These are phyloP conservation scores for Rhegmatorhina hoffmannsi DNA, from an alignment of 2,113 vertebrate species.

Conservation along the genomic window DNA sequence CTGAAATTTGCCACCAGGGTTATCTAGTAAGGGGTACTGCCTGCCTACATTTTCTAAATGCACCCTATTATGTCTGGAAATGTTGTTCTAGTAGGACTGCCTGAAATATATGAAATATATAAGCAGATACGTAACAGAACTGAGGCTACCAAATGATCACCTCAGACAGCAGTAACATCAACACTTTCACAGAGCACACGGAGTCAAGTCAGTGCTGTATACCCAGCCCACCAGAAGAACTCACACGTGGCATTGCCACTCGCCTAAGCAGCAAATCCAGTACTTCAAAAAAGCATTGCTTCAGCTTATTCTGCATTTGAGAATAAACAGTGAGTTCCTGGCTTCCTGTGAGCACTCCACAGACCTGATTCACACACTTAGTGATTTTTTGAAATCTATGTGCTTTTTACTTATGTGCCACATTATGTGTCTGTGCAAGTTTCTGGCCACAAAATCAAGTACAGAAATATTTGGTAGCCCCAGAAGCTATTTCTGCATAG, in stretches of 20 bases:
- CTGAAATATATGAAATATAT: neutral
- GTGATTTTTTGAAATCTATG: neutral
- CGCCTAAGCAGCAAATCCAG: neutral
- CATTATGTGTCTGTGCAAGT: neutral
- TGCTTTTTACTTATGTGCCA: neutral
- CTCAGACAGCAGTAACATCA: neutral
- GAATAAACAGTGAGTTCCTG: neutral
- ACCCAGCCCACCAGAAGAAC: neutral
- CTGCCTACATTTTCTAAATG: neutral
- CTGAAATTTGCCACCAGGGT: neutral
- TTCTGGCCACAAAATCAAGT: neutral
- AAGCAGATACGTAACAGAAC: neutral
- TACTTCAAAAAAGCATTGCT: neutral
- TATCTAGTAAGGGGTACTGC: neutral
- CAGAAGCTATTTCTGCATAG: neutral
- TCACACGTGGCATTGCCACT: neutral
- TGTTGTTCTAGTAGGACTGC: neutral
- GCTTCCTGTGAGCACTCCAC: neutral
- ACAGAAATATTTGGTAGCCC: rapidly evolving
- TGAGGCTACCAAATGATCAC: neutral
- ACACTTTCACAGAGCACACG: neutral
- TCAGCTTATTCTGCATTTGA: neutral
- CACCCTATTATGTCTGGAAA: neutral
- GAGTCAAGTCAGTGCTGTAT: neutral
- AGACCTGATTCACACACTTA: neutral